Evolutionary conservation across 2,797 vertebrate genomes (phyloP), one percentile per base, ranked within the genome.

Genomic region (Thalassophryne amazonica): DNA sequence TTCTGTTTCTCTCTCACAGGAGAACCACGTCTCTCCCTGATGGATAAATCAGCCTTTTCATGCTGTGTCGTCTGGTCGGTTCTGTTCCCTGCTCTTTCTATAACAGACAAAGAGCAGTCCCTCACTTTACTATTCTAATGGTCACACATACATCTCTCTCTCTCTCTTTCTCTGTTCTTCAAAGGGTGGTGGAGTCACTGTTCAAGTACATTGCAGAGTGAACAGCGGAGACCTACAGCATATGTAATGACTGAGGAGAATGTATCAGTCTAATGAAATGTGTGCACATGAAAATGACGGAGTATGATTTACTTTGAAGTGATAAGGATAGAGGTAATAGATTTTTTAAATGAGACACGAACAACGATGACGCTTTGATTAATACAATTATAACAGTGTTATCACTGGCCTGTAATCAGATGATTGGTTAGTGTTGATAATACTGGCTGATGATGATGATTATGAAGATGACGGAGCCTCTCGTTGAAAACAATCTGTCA

Each of bases 11-110:
- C 22, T 30, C 18, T 36, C 39, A 21, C 4, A 35, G 4, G 24
- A 31, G 39, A 17, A 45, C 19, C 34, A 29, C 39, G 32, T 42
- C 48, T 33, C 58, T 85, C 71, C 69, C 71, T 21, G 25, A 62
- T 76, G 77, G 78, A 84, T 86, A 84, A 89, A 89, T 85, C 79
- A 80, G 55, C 69, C 68, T 76, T 84, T 86, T 83, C 81, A 85
- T 82, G 78, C 80, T 84, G 62, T 36, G 76, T 80, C 69, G 32
- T 84, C 60, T 75, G 22, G 50, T 77, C 66, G 76, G 65, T 62
- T 71, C 73, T 63, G 54, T 81, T 80, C 78, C 74, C 22, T 74
- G 64, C 60, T 78, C 74, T 80, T 88, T 71, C 69, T 80, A 58
- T 81, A 83, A 86, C 75, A 68, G 62, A 76, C 61, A 64, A 74